phyloP scores from a whole-genome alignment of 2,888 invertebrate species.

The Timandra comae region DNA sequence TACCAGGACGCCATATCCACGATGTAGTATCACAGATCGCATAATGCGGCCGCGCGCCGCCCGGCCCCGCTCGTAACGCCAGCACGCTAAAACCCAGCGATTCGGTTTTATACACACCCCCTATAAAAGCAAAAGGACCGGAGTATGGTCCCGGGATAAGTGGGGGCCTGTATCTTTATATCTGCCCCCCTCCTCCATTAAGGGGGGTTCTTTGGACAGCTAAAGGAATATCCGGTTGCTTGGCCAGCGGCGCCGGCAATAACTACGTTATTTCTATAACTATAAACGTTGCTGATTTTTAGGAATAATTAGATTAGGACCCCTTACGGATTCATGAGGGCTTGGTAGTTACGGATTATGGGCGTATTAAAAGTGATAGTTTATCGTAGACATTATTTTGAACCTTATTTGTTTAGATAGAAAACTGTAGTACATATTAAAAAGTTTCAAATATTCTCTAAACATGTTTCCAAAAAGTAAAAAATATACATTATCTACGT shows the following conservation, averaged over 20 bases:
- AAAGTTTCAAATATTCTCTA: not conserved
- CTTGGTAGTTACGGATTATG: slow-evolving; percentile 35
- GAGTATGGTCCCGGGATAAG: slow-evolving; percentile 71
- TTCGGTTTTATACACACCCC: slow-evolving; percentile 77
- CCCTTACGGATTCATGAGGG: slow-evolving; percentile 39
- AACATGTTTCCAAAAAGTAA: too few species aligned
- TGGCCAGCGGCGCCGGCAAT: slow-evolving; percentile 63
- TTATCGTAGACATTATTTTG: too few species aligned
- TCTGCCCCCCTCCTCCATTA: slow-evolving; percentile 70
- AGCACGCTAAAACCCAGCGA: slow-evolving; percentile 75
- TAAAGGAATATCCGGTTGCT: slow-evolving; percentile 76
- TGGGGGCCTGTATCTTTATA: slow-evolving; percentile 76
- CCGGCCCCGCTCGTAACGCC: slow-evolving; percentile 72
- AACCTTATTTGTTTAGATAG: not conserved
- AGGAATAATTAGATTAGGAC: slow-evolving; percentile 57
- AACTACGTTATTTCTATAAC: slow-evolving; percentile 60
- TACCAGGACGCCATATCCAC: slow-evolving; percentile 61
- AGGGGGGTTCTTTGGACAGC: slow-evolving; percentile 76
- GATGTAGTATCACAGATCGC: slow-evolving; percentile 48
- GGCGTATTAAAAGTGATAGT: slow-evolving; percentile 13
- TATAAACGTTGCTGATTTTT: slow-evolving; percentile 54
- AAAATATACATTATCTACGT: too few species aligned
- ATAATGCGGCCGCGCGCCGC: slow-evolving; percentile 62
- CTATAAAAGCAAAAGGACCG: slow-evolving; percentile 77
- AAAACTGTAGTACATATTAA: not conserved